Percentiles rank a stretch among this genome's conserved stretches.
Evolutionary conservation across 92 coral and sea anemone genomes (phyloP).

Genomic region (Virgularia gustaviana): DNA sequence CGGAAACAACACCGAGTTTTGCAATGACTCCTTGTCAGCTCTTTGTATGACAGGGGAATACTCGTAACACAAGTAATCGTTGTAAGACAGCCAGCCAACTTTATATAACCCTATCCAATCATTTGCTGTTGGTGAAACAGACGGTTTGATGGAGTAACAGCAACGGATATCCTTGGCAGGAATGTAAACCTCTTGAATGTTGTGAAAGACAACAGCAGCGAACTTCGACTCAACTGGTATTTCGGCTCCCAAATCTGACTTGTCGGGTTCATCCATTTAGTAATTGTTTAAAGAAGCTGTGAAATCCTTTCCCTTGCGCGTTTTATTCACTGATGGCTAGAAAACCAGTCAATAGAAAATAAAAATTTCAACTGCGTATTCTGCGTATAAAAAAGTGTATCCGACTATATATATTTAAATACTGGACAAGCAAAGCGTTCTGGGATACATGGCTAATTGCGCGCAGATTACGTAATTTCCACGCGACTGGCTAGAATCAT

Average conservation of each 20-base stretch:
- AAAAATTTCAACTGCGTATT: too few relatives aligned
- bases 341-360: not conserved
- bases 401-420: too few relatives aligned
- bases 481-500: too few relatives aligned
- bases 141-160: constrained; percentile 76
- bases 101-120: constrained; percentile 97
- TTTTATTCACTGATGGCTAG: not conserved
- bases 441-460: too few relatives aligned
- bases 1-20: constrained; percentile 69
- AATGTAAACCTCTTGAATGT: constrained; percentile 68
- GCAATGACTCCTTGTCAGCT: not conserved
- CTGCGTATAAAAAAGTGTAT: too few relatives aligned
- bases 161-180: constrained; percentile 87
- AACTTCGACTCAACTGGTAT: constrained; percentile 66
- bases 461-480: too few relatives aligned
- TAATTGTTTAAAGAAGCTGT: too few relatives aligned
- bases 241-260: not conserved
- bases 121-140: constrained; percentile 70
- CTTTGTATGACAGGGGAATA: constrained; percentile 70
- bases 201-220: constrained; percentile 90
- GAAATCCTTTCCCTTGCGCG: too few relatives aligned
- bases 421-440: too few relatives aligned
- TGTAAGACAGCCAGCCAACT: constrained; percentile 95
- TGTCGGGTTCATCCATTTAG: too few relatives aligned
- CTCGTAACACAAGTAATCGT: constrained; percentile 80